Percentiles rank a stretch among this genome's conserved stretches.
Evolutionary conservation across 2,113 vertebrate genomes (phyloP).

Genomic region (Stigmatopora nigra): DNA sequence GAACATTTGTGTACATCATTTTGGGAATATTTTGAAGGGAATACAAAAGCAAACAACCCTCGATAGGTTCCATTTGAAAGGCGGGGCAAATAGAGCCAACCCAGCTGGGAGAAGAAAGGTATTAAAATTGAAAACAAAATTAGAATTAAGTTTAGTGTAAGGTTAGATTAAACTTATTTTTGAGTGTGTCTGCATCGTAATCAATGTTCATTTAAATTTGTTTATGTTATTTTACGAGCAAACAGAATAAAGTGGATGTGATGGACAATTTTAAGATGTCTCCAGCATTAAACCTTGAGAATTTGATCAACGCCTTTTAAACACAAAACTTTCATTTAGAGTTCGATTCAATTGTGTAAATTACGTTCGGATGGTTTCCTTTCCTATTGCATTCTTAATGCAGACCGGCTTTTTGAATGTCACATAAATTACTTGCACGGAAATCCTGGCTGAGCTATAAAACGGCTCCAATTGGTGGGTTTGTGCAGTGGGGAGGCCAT

Average conservation of each 20-base stretch:
- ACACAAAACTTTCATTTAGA: not conserved
- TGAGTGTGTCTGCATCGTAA: no score
- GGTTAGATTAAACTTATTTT: no score
- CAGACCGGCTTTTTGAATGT: conserved; percentile 30
- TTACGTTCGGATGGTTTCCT: conserved; percentile 15
- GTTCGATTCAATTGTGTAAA: not conserved
- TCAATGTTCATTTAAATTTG: no score
- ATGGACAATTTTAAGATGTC: conserved; percentile 37
- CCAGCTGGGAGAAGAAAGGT: no score
- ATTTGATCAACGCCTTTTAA: conserved; percentile 25
- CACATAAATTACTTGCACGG: conserved; percentile 25
- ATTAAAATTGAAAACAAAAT: no score
- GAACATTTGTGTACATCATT: no score
- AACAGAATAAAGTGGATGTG: conserved; percentile 27
- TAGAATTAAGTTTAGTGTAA: no score
- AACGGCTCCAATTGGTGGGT: conserved; percentile 23
- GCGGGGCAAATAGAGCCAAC: no score
- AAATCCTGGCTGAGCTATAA: conserved; percentile 17
- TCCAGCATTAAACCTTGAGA: conserved; percentile 15
- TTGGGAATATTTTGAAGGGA: no score
- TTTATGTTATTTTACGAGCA: not conserved
- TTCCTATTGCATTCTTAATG: conserved; percentile 36
- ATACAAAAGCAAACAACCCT: no score
- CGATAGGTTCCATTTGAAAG: no score
- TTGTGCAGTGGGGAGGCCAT: not conserved